These are phyloP conservation scores for Pseudobourletiella spinata DNA, from an alignment of 1,140 invertebrate species.

Conservation along the genomic window DNA sequence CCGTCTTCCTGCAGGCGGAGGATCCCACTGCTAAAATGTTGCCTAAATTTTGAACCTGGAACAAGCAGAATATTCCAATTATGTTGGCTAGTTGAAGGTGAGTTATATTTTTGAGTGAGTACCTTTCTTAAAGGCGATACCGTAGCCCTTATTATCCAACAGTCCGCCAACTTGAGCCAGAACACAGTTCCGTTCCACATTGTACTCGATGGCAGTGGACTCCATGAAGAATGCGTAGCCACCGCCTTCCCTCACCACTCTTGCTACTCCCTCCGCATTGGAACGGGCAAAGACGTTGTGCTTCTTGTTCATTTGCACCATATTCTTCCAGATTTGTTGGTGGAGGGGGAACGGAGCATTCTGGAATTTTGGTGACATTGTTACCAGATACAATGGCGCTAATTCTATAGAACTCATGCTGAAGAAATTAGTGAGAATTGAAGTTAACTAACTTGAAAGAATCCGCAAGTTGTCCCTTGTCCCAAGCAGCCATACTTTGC, in stretches of 20 bases:
- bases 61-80: too few relatives aligned
- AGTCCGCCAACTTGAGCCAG: slow-evolving; percentile 80
- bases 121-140: slow-evolving; percentile 87
- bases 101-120: slow-evolving; percentile 39
- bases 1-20: slow-evolving; percentile 87
- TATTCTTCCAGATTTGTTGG: slow-evolving; percentile 82
- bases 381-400: too few relatives aligned
- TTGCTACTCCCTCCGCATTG: slow-evolving; percentile 75
- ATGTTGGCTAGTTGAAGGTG: not conserved
- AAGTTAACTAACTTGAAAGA: slow-evolving; percentile 74
- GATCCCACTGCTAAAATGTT: slow-evolving; percentile 75
- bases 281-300: slow-evolving; percentile 74
- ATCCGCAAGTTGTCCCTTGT: slow-evolving; percentile 82
- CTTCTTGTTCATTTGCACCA: slow-evolving; percentile 64
- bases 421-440: not conserved
- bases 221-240: slow-evolving; percentile 89
- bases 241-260: slow-evolving; percentile 73
- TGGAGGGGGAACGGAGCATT: not conserved
- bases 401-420: too few relatives aligned
- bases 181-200: slow-evolving; percentile 81
- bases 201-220: slow-evolving; percentile 84
- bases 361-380: too few relatives aligned
- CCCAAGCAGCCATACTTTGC: slow-evolving; percentile 92
- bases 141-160: slow-evolving; percentile 84
- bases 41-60: slow-evolving; percentile 73